Evolutionary conservation across 30 jellyfish, hydroid and myxozoan genomes (phyloP).

Genomic region (Pseudorhiza aurosa): DNA sequence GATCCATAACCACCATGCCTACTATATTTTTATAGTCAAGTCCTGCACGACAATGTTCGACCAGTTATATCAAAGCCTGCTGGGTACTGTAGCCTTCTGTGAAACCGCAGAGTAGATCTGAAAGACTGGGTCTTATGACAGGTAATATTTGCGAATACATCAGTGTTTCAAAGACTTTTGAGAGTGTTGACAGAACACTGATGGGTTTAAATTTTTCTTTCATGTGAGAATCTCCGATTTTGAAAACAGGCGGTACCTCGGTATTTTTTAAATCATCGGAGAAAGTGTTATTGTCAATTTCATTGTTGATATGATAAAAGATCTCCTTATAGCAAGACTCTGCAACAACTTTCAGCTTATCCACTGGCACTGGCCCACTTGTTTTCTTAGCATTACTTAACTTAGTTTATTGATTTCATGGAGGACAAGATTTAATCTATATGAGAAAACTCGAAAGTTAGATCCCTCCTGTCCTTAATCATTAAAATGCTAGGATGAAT

Average conservation of each 20-base stretch:
- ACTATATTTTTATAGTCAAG: no score
- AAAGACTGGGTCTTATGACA: not conserved
- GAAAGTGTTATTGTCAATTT: not conserved
- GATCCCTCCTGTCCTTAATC: slow-evolving; percentile 18
- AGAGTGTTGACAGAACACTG: slow-evolving; percentile 1
- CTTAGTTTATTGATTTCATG: not conserved
- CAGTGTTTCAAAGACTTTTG: slow-evolving; percentile 29
- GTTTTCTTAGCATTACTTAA: not conserved
- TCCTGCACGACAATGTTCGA: no score
- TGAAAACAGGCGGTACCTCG: slow-evolving; percentile 5
- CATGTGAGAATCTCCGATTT: not conserved
- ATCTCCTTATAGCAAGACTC: not conserved
- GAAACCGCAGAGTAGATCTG: no score
- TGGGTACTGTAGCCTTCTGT: no score
- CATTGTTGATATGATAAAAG: not conserved
- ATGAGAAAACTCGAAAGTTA: not conserved
- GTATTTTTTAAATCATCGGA: slow-evolving; percentile 15
- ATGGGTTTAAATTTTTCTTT: slow-evolving; percentile 8
- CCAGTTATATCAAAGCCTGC: no score
- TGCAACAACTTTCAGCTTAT: not conserved
- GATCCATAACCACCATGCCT: no score
- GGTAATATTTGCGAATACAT: not conserved
- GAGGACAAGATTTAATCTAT: not conserved
- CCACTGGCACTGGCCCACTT: not conserved
- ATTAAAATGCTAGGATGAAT: slow-evolving; percentile 21